Base-by-base conservation (phyloP, 2,797 vertebrate species). In the Kryptopterus vitreolus region DNA sequence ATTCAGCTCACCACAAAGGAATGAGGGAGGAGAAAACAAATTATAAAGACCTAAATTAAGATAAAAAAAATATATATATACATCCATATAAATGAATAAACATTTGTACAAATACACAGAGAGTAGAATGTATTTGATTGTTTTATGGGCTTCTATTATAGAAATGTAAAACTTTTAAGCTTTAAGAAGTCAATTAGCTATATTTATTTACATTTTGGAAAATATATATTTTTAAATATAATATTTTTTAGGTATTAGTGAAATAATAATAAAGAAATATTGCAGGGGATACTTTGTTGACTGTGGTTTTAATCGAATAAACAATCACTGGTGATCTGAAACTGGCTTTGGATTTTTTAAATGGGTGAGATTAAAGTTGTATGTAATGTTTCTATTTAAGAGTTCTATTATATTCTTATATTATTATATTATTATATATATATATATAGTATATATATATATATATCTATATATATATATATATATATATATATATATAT, bases 1-100 rank as follows among this genome's bases (percentile, higher is more conserved):
- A 59, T 71, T 80, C 57, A 76, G 18, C 65, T 77, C 68, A 73
- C 58, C 68, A 33, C 48, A 63, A 29, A 65, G 68, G 80, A 72
- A 72, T 77, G 59, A 33, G 31, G 52, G 29, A 5, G 31, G 18
- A 55, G 31, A 15, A 58, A 22, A 29, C 71, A 75, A 33, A 55
- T n/a, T n/a, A 22, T 24, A 65, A 38, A 29, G 46, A 1, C 12
- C 58, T 24, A 16, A 62, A 29, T 48, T n/a, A 52, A 55, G 50
- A 46, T 59, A 50, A 74, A 65, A 78, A 59, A 22, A n/a, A 73
- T 26, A 50, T 9, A 22, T 18, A 22, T 18, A 73, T 26, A 50
- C 15, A 22, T 18, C 24, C 6, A 35, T 35, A 43, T 43, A 7
- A n/a, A 43, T 43, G 1, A n/a, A 65, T 38, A 65, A 13, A n/a